phyloP scores from a whole-genome alignment of 2,888 invertebrate genomes.

The Agrochola circellaris region DNA sequence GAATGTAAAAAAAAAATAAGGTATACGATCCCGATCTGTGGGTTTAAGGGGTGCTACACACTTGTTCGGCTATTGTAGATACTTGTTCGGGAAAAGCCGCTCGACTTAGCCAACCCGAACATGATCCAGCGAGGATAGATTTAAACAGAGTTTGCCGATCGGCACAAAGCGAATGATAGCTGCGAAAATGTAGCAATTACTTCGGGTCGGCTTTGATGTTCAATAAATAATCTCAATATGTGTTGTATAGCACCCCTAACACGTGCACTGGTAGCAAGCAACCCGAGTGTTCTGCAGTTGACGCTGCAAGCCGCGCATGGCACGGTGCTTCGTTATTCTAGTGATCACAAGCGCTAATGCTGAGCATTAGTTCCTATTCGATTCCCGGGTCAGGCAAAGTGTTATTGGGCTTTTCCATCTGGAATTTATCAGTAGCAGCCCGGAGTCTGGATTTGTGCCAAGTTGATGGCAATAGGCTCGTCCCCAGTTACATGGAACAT shows the following conservation, averaged over 20 bases:
- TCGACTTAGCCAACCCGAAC: background rate
- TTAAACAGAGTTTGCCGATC: background rate
- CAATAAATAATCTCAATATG: background rate
- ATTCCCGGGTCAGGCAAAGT: background rate
- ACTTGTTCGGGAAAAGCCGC: background rate
- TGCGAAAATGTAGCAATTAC: background rate
- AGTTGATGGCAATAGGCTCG: background rate
- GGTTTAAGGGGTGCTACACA: background rate
- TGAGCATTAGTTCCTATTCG: too few relatives aligned
- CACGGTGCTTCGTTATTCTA: conserved; percentile 69
- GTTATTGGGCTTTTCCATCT: background rate
- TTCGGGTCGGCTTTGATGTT: background rate
- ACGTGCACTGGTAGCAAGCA: conserved; percentile 52
- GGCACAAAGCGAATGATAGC: background rate
- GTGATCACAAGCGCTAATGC: background rate
- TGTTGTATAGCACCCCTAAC: background rate
- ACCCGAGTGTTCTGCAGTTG: conserved; percentile 78
- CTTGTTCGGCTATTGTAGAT: background rate
- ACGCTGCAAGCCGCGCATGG: conserved; percentile 78
- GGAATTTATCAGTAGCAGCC: background rate
- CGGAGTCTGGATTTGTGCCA: too few relatives aligned
- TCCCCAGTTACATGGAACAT: background rate
- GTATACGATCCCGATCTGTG: background rate
- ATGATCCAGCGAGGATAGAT: background rate
- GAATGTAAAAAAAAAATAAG: background rate